A percentile compares a stretch with the other conserved stretches of the same genome.
These are phyloP conservation scores for Pyxicephalus adspersus DNA, from an alignment of 2,113 vertebrate species.

Conservation along the genomic window DNA sequence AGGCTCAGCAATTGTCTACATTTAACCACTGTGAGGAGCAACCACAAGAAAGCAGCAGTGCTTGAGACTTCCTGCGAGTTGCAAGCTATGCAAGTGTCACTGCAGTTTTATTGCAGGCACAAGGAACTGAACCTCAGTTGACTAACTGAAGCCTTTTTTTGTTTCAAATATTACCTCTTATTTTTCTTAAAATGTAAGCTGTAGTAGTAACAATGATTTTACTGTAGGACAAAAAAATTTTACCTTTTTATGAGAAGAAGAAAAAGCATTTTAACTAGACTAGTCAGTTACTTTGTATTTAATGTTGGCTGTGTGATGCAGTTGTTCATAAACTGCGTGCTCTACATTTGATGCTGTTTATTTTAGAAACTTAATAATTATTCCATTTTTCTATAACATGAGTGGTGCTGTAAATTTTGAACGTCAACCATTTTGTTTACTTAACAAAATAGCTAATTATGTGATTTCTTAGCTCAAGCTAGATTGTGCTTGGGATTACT, in stretches of 20 bases:
- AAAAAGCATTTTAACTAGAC: not conserved
- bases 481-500: no score
- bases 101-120: constrained; percentile 76
- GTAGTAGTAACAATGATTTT: constrained; percentile 64
- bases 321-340: constrained; percentile 66
- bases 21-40: constrained; percentile 45
- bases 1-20: constrained; percentile 82
- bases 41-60: constrained; percentile 60
- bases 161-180: constrained; percentile 61
- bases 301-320: constrained; percentile 67
- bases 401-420: constrained; percentile 57
- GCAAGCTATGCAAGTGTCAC: constrained; percentile 54
- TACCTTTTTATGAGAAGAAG: constrained; percentile 50
- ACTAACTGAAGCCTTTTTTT: constrained; percentile 66
- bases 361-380: constrained; percentile 64
- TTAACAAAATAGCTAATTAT: not conserved
- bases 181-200: constrained; percentile 62
- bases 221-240: constrained; percentile 63
- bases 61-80: constrained; percentile 55
- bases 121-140: constrained; percentile 69
- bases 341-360: constrained; percentile 61
- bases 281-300: constrained; percentile 72
- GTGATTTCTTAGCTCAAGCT: not conserved
- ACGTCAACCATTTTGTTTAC: constrained; percentile 11
- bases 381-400: constrained; percentile 60